Percentiles rank a stretch among this genome's conserved stretches.
phyloP scores from a whole-genome alignment of 2,113 vertebrate genomes.

The Pachypanchax playfairii region DNA sequence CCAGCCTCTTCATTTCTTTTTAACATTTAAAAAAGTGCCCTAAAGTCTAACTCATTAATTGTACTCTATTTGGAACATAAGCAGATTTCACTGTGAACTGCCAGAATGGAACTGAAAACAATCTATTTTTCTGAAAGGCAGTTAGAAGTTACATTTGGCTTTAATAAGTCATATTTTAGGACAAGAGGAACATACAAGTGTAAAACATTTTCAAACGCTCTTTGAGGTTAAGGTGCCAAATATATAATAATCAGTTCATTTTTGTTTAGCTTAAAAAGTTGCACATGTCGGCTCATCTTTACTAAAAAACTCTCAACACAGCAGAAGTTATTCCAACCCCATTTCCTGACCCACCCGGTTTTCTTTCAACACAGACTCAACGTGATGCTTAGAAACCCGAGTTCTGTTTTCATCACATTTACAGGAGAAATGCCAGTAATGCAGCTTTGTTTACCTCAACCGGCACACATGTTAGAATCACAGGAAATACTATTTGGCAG shows the following conservation, averaged over 20 bases:
- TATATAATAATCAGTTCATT: conserved; percentile 5
- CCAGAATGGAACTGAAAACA: background rate
- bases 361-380: conserved; percentile 26
- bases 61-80: background rate
- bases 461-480: conserved; percentile 17
- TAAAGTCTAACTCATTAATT: background rate
- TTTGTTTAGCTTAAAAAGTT: conserved; percentile 11
- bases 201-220: conserved; percentile 9
- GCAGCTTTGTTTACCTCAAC: conserved; percentile 13
- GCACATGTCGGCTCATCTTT: conserved; percentile 6
- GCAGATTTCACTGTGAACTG: background rate
- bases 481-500: conserved; percentile 23
- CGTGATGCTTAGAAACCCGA: conserved; percentile 43
- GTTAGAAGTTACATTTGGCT: background rate
- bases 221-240: conserved; percentile 5
- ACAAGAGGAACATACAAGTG: conserved; percentile 3
- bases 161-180: conserved; percentile 1
- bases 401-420: conserved; percentile 49
- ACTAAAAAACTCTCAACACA: conserved; percentile 13
- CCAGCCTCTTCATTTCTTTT: background rate
- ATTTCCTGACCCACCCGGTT: conserved; percentile 11
- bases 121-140: background rate
- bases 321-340: conserved; percentile 17
- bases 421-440: conserved; percentile 6
- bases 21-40: background rate